Conservation (phyloP, 2,113 vertebrate genomes). For the Anseranas semipalmata region DNA sequence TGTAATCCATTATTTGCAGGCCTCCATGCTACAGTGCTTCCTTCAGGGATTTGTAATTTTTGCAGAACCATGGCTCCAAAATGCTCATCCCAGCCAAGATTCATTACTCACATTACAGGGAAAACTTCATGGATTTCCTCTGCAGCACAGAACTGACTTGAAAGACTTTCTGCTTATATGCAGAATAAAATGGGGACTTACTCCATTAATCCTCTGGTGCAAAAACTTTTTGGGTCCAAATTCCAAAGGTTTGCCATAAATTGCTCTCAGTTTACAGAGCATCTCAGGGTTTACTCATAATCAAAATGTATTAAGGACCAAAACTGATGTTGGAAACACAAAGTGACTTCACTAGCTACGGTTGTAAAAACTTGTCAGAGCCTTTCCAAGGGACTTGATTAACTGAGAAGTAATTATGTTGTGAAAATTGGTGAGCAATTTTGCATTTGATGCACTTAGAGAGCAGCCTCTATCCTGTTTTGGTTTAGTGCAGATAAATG, state of each 20-base stretch:
- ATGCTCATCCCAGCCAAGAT: slow-evolving; percentile 65
- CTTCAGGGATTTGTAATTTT: slow-evolving; percentile 67
- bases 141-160: background rate
- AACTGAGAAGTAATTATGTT: background rate
- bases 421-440: slow-evolving; percentile 8
- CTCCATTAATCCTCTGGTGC: background rate
- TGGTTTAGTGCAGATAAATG: background rate
- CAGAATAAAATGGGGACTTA: slow-evolving; percentile 2
- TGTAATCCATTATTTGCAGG: slow-evolving; percentile 65
- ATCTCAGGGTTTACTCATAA: background rate
- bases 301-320: background rate
- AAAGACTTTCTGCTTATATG: background rate
- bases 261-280: background rate
- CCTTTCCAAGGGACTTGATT: background rate
- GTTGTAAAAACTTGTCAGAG: background rate
- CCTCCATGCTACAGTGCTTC: slow-evolving; percentile 57
- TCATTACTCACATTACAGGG: slow-evolving; percentile 62
- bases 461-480: rapidly evolving
- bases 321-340: background rate
- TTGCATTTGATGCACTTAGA: background rate
- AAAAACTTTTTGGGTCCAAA: background rate
- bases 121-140: slow-evolving; percentile 56
- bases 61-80: slow-evolving; percentile 64
- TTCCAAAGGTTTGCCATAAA: slow-evolving; percentile 17
- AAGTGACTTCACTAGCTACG: background rate